Evolutionary conservation across 2,888 invertebrate species (phyloP).

Genomic region (Cantharis lateralis): DNA sequence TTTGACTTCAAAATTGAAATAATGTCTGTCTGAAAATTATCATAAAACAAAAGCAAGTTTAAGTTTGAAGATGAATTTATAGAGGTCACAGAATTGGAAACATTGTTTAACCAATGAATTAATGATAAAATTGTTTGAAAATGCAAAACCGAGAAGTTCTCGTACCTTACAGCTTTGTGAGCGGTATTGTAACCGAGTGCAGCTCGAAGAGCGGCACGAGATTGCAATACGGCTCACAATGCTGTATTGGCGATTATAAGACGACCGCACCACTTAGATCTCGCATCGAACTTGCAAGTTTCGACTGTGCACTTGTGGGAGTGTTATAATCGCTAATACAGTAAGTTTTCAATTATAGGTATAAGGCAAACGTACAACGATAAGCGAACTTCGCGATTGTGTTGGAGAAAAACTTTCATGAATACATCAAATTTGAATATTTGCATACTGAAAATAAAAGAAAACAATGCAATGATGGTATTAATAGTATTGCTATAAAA

Average conservation of each 20-base stretch:
- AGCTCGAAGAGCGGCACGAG: too few relatives aligned
- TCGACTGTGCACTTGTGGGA: too few relatives aligned
- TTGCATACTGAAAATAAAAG: conserved; percentile 1
- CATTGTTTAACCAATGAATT: not conserved
- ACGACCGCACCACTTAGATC: too few relatives aligned
- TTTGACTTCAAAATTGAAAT: too few relatives aligned
- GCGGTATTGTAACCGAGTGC: too few relatives aligned
- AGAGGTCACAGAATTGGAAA: not conserved
- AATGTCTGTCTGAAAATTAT: not conserved
- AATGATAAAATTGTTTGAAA: not conserved
- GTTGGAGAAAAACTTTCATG: not conserved
- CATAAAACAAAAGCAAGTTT: not conserved
- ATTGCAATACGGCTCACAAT: too few relatives aligned
- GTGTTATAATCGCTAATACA: too few relatives aligned
- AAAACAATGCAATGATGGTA: not conserved
- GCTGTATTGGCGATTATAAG: too few relatives aligned
- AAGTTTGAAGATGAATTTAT: not conserved
- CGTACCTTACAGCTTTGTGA: too few relatives aligned
- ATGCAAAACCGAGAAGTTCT: not conserved
- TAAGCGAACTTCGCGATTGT: not conserved
- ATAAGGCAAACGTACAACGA: not conserved
- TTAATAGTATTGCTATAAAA: conserved; percentile 16
- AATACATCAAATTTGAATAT: not conserved
- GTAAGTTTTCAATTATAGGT: not conserved
- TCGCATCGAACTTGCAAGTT: too few relatives aligned